Conservation (phyloP, 2,888 invertebrate genomes). For the Aporophyla lueneburgensis region DNA sequence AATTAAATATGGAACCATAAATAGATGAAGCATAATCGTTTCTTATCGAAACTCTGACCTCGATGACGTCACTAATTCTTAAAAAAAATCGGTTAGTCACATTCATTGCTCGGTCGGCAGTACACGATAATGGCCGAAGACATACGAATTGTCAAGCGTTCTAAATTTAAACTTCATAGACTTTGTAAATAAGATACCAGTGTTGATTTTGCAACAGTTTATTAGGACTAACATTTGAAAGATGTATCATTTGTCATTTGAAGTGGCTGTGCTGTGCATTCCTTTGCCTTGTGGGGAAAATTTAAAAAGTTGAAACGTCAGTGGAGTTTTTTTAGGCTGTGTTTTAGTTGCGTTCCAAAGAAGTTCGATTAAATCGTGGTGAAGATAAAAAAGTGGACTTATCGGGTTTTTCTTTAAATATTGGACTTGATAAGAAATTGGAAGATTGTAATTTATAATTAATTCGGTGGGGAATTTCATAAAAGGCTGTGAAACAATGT, state of each 20-base stretch:
- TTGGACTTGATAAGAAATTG: constrained; percentile 7
- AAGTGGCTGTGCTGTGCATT: constrained; percentile 27
- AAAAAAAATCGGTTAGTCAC: constrained; percentile 50
- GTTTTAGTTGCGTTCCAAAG: neutral
- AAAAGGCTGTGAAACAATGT: constrained; percentile 47
- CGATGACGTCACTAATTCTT: constrained; percentile 41
- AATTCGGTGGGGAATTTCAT: neutral
- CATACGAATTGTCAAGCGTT: constrained; percentile 42
- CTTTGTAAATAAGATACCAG: constrained; percentile 47
- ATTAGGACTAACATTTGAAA: constrained; percentile 43
- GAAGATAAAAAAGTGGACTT: constrained; percentile 21
- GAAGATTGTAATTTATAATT: constrained; percentile 15
- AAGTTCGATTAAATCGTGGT: constrained; percentile 12
- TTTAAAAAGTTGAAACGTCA: constrained; percentile 14
- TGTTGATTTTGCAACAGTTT: constrained; percentile 45
- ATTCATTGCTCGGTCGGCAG: neutral
- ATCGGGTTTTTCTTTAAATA: neutral
- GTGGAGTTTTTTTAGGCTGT: constrained; percentile 18
- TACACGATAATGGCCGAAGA: constrained; percentile 61
- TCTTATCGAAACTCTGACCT: constrained; percentile 48
- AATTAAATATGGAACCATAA: neutral
- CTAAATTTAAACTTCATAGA: constrained; percentile 57
- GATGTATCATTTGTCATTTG: constrained; percentile 38
- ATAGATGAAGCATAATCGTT: constrained; percentile 17
- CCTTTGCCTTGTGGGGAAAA: constrained; percentile 24